Conservation (phyloP, 1,140 invertebrate species). For the Limonius californicus region DNA sequence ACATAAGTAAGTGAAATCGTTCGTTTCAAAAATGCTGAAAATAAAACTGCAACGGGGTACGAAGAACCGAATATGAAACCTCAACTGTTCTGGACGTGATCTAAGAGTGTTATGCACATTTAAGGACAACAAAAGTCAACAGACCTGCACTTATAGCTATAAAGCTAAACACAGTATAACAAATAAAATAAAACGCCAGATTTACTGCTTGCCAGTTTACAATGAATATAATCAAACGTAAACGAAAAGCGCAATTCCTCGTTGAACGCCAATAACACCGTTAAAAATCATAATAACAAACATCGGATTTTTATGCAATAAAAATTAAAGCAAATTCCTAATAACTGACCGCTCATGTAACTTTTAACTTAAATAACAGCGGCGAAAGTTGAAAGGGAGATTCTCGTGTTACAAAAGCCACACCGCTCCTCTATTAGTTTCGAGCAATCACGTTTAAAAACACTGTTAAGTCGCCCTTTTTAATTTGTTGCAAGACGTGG, state of each 20-base stretch:
- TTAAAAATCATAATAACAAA: not conserved
- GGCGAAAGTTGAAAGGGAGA: no score
- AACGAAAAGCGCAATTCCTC: not conserved
- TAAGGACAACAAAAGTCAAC: conserved; percentile 25
- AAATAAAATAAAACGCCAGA: conserved; percentile 14
- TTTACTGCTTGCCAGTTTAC: conserved; percentile 7
- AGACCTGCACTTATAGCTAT: conserved; percentile 19
- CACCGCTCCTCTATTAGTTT: not conserved
- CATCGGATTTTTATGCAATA: not conserved
- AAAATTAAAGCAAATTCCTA: not conserved
- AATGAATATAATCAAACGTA: not conserved
- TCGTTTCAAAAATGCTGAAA: no score
- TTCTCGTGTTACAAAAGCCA: not conserved
- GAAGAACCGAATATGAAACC: conserved; percentile 19
- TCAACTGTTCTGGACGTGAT: conserved; percentile 17
- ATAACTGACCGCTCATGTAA: no score
- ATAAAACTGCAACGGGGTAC: not conserved
- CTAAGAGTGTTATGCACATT: conserved; percentile 22
- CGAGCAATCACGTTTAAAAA: not conserved
- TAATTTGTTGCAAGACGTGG: no score
- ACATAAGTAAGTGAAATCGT: no score
- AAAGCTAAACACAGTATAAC: conserved; percentile 9
- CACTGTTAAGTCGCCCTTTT: no score
- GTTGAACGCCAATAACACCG: not conserved
- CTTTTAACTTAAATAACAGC: no score